Percentiles rank a stretch among this genome's conserved stretches.
Conservation (phyloP, 1,140 invertebrate species). For the Zaprionus ghesquierei region DNA sequence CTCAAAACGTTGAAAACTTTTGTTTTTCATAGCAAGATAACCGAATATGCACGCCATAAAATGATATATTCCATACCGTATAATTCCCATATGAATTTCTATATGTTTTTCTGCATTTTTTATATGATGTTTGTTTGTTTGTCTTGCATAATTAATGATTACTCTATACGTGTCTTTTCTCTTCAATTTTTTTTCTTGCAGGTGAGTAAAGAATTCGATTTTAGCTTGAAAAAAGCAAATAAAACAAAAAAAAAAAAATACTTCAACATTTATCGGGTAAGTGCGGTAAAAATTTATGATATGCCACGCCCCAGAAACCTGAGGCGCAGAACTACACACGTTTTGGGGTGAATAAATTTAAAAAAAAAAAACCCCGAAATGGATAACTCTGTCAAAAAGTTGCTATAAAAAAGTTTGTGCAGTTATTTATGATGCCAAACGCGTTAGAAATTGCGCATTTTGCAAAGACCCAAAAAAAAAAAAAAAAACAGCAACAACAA, state of each 20-base stretch:
- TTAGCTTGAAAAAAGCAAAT: neutral
- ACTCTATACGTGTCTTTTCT: neutral
- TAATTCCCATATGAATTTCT: neutral
- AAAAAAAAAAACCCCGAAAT: neutral
- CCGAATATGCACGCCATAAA: neutral
- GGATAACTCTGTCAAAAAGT: neutral
- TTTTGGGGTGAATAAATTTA: neutral
- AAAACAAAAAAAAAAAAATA: neutral
- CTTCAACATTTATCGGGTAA: conserved; percentile 30
- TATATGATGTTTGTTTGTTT: neutral
- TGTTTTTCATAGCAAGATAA: neutral
- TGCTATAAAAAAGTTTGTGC: conserved; percentile 15
- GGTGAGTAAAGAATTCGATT: conserved; percentile 49
- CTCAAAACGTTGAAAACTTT: too few species aligned
- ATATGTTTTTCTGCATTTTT: neutral
- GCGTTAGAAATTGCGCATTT: conserved; percentile 58
- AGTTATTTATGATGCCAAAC: conserved; percentile 44
- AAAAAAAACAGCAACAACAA: conserved; percentile 11
- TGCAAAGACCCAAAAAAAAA: conserved; percentile 10
- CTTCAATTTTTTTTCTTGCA: conserved; percentile 25
- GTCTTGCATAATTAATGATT: neutral
- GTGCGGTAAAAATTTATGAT: conserved; percentile 16
- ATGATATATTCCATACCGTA: neutral
- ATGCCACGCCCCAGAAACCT: conserved; percentile 32
- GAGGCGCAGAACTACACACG: neutral